These are phyloP conservation scores for Parnassius smintheus DNA, from an alignment of 2,888 invertebrate genomes.

Conservation along the genomic window DNA sequence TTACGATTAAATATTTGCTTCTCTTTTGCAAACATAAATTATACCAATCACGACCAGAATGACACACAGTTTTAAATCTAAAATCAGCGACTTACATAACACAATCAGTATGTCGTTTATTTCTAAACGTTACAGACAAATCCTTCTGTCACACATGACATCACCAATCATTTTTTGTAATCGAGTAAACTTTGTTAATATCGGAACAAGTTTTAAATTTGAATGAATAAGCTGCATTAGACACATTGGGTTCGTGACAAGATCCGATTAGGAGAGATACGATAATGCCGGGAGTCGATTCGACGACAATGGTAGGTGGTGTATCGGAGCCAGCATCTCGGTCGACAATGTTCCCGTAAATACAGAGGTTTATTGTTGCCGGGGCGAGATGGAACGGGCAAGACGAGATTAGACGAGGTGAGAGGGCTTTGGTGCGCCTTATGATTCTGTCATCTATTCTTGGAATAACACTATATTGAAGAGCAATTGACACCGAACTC, in stretches of 20 bases:
- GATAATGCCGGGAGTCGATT: constrained; percentile 66
- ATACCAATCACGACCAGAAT: constrained; percentile 45
- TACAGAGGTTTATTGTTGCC: constrained; percentile 60
- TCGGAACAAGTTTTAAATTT: constrained; percentile 39
- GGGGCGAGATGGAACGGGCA: constrained; percentile 40
- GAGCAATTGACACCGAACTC: constrained; percentile 17
- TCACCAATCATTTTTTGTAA: constrained; percentile 36
- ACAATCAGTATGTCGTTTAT: constrained; percentile 74
- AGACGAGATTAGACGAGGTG: constrained; percentile 39
- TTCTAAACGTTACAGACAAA: constrained; percentile 73
- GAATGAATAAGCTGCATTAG: constrained; percentile 16
- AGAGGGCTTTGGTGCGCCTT: constrained; percentile 45
- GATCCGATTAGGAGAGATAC: constrained; percentile 74
- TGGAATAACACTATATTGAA: constrained; percentile 33
- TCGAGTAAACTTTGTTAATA: constrained; percentile 26
- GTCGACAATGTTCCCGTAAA: constrained; percentile 64
- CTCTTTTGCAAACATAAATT: constrained; percentile 30
- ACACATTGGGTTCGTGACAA: constrained; percentile 42
- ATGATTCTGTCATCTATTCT: constrained; percentile 38
- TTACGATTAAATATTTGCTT: no score
- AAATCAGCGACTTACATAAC: constrained; percentile 67
- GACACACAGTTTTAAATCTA: constrained; percentile 54
- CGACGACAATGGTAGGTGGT: constrained; percentile 59
- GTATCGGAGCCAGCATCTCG: constrained; percentile 57
- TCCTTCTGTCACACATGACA: constrained; percentile 67